Conservation (phyloP, 2,888 invertebrate species). For the Diachrysia chrysitis region DNA sequence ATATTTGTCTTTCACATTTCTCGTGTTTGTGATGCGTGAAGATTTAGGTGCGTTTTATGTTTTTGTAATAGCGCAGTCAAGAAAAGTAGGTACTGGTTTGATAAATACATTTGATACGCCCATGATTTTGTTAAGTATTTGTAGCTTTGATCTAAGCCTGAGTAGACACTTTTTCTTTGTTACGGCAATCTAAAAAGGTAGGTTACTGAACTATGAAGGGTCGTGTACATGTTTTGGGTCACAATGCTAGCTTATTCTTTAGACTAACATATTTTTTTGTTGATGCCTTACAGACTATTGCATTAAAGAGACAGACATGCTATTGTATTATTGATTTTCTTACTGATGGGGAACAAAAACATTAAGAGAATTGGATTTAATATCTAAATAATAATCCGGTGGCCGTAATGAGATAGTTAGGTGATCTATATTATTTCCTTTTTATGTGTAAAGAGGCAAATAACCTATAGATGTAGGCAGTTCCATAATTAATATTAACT, state of each 20-base stretch:
- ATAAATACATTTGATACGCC: no score
- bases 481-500: no score
- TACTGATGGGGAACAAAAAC: not conserved
- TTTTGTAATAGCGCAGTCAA: no score
- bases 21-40: not conserved
- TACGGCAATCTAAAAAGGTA: not conserved
- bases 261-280: not conserved
- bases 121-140: no score
- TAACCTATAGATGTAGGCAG: no score
- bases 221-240: not conserved
- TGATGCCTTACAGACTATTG: not conserved
- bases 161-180: not conserved
- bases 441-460: no score
- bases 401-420: no score
- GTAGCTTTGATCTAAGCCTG: no score
- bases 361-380: not conserved
- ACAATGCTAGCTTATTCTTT: no score
- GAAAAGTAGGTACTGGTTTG: not conserved
- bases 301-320: not conserved
- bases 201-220: not conserved
- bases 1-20: slow-evolving; percentile 19
- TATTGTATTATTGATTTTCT: not conserved
- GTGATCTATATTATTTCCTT: no score
- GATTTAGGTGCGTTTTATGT: not conserved
- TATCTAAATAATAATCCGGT: not conserved